Base-by-base conservation (phyloP, 2,113 vertebrate species). In the Chroicocephalus ridibundus region DNA sequence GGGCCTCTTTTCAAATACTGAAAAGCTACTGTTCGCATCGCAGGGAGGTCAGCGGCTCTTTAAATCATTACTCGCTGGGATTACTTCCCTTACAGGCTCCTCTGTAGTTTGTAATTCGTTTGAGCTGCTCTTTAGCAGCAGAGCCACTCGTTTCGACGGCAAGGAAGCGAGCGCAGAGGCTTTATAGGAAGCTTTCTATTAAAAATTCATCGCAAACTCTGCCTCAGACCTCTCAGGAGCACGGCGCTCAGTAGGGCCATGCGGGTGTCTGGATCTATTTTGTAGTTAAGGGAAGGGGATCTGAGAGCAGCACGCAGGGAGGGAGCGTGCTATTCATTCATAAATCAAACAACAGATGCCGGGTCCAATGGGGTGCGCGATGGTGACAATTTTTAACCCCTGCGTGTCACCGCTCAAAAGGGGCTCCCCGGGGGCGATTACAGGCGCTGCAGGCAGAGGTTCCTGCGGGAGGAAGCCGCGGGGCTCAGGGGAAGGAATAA, bases 141-240 rank as follows among this genome's bases (percentile, higher is more conserved):
- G 89, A 85, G 52, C 82, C 42, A 2, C 82, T 66, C 26, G 4
- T 93, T 96, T 44, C 16, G 3, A 17, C 29, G 47, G 70, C 77
- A 1, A 88, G 94, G 91, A 85, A n/a, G 86, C 8, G 68, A 90
- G 93, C 32, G n/a, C 47, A 14, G 95, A 40, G 96, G 80, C 85
- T 93, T 94, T 66, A 6, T 38, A 97, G 96, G 97, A 98, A 98
- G 93, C 83, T 94, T 98, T 97, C 94, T 90, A 97, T 98, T 98
- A 97, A 98, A 97, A 97, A 97, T 96, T 91, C 96, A 97, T 97
- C 27, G 25, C 93, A 5, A 86, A 52, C 82, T n/a, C 80, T 65
- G 69, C 54, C 74, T 92, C 69, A 17, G 90, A 62, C 24, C 91
- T 82, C 97, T 95, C 94, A 86, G 82, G 97, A 96, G 95, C 91